Evolutionary conservation across 2,113 vertebrate species (phyloP).

Genomic region (Poeciliopsis prolifica): DNA sequence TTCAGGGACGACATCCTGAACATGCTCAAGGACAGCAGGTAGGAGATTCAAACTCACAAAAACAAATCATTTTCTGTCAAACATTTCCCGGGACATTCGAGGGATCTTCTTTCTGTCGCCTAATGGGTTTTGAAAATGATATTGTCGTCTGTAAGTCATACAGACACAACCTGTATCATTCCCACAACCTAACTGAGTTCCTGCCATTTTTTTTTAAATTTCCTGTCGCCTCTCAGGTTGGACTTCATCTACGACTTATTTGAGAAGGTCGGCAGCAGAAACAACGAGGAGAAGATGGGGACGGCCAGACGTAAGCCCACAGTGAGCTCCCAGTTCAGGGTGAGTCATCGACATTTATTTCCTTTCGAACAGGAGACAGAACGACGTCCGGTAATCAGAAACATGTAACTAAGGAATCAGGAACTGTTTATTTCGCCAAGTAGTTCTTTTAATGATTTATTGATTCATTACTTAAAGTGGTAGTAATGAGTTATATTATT

Average conservation of each 20-base stretch:
- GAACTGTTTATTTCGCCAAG: too few relatives aligned
- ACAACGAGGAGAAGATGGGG: constrained; percentile 91
- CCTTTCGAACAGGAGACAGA: too few relatives aligned
- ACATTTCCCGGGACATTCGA: too few relatives aligned
- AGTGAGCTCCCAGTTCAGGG: constrained; percentile 95
- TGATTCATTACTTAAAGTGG: not conserved
- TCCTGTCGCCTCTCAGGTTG: constrained; percentile 75
- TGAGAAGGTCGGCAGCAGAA: constrained; percentile 89
- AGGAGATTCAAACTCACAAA: not conserved
- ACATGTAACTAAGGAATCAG: not conserved
- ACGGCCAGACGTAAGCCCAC: constrained; percentile 91
- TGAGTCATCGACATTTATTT: constrained; percentile 62
- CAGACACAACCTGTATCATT: not conserved
- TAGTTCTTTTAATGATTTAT: not conserved
- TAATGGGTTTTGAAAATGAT: not conserved
- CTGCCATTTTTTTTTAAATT: not conserved
- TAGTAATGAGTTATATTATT: not conserved
- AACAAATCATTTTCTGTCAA: too few relatives aligned
- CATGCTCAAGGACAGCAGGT: constrained; percentile 94
- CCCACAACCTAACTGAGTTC: not conserved
- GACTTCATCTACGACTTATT: constrained; percentile 96
- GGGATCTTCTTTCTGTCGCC: too few relatives aligned
- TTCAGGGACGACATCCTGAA: constrained; percentile 93
- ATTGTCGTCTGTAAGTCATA: not conserved
- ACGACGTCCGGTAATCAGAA: not conserved